phyloP scores from a whole-genome alignment of 2,113 vertebrate genomes.

The Microtus ochrogaster region DNA sequence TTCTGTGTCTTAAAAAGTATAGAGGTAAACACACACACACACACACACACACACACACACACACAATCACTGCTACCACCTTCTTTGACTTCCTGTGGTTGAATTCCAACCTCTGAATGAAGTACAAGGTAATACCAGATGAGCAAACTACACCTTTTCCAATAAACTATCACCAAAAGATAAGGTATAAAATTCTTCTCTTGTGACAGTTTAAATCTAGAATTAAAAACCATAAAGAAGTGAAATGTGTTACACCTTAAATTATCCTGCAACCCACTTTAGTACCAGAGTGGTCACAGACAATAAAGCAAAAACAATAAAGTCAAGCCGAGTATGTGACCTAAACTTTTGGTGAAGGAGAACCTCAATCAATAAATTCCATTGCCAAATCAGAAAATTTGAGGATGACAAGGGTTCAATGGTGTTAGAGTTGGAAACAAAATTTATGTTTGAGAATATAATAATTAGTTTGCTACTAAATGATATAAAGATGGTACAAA shows the following conservation, averaged over 20 bases:
- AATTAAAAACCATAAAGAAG: not conserved
- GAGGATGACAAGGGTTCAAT: not conserved
- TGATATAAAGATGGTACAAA: not conserved
- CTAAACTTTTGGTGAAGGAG: not conserved
- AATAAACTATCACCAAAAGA: not conserved
- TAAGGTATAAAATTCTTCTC: not conserved
- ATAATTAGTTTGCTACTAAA: not conserved
- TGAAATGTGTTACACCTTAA: not conserved
- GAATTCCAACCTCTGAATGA: not conserved
- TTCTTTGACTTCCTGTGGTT: not conserved
- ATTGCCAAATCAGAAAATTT: not conserved
- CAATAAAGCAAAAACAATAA: not conserved
- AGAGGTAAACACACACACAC: not conserved
- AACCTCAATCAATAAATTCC: not conserved
- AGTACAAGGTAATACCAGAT: not conserved
- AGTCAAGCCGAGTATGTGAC: not conserved
- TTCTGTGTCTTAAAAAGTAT: not conserved
- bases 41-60: no score
- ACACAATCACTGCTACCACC: rapidly evolving
- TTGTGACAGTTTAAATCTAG: not conserved
- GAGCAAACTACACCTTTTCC: not conserved
- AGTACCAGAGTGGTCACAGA: not conserved
- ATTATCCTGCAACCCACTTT: not conserved
- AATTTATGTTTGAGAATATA: not conserved
- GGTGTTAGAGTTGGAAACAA: not conserved